Evolutionary conservation across 1,140 invertebrate genomes (phyloP), one percentile per base, ranked within the genome.

Genomic region (Drosophila orena): DNA sequence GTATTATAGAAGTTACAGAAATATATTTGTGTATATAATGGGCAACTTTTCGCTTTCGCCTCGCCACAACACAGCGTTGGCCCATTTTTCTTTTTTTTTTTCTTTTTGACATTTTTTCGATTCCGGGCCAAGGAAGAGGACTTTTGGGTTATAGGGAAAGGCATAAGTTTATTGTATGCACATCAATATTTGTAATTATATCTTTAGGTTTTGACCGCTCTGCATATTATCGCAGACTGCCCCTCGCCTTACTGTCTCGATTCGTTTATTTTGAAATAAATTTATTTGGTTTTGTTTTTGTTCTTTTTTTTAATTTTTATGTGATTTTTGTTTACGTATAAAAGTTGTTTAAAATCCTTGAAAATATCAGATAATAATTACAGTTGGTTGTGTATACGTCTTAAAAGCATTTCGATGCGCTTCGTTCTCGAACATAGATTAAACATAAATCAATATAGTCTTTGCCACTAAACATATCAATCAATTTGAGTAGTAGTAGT

Each of bases 321-420:
- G 55, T 69, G 58, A 64, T 62, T 62, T 61, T 70, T 46, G 42
- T 80, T 84, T 85, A 88, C 83, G 83, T 88, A 88, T 88, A 88
- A 86, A 88, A 88, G 84, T 88, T 74, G 68, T 89, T 88, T 88
- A 88, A 88, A 88, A 88, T 88, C 62, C 66, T 84, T 88, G 81
- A 88, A 75, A 89, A 89, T 88, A 89, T 89, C 66, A 79, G 83
- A 78, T 88, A 85, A 84, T 84, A 85, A 86, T 86, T 86, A 86
- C 83, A 86, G 79, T 79, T 88, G 72, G 57, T 77, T 83, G 46
- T 74, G 68, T 80, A 74, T 76, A 65, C 37, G 50, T 65, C 79
- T 81, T 83, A 86, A 86, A 86, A 86, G 79, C 83, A 68, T 75
- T 88, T 75, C 68, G 53, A 52, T 59, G 27, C 40, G 60, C 71